phyloP scores from a whole-genome alignment of 2,888 invertebrate genomes.

The Alviniconcha strummeri region DNA sequence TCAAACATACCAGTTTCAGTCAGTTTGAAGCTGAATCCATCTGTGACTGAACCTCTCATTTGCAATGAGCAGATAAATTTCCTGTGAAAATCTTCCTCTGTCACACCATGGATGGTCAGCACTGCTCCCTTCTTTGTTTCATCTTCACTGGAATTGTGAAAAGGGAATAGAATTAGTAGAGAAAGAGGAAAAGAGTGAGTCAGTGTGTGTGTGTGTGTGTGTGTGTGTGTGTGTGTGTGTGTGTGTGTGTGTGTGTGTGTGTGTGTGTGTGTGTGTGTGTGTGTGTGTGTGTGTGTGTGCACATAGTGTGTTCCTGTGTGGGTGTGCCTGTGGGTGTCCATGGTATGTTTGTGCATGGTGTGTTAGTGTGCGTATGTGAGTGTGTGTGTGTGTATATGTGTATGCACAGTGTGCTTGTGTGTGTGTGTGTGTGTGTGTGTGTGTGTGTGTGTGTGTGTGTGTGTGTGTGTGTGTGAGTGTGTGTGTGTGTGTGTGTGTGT shows the following conservation, averaged over 20 bases:
- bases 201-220: slow-evolving; percentile 5
- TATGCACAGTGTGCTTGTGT: no score
- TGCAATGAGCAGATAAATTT: not conserved
- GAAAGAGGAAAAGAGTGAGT: not conserved
- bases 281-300: not conserved
- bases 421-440: not conserved
- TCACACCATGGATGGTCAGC: not conserved
- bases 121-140: not conserved
- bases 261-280: no score
- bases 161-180: not conserved
- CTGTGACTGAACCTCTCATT: not conserved
- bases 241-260: not conserved
- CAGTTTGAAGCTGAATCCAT: not conserved
- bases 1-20: not conserved
- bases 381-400: not conserved
- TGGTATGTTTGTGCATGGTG: not conserved
- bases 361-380: not conserved
- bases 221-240: not conserved
- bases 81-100: not conserved
- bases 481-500: no score
- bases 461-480: not conserved
- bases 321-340: not conserved
- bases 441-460: not conserved
- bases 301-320: not conserved
- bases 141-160: not conserved